Base-by-base conservation (phyloP, 2,888 invertebrate genomes). In the Lasioglossum zephyrum region DNA sequence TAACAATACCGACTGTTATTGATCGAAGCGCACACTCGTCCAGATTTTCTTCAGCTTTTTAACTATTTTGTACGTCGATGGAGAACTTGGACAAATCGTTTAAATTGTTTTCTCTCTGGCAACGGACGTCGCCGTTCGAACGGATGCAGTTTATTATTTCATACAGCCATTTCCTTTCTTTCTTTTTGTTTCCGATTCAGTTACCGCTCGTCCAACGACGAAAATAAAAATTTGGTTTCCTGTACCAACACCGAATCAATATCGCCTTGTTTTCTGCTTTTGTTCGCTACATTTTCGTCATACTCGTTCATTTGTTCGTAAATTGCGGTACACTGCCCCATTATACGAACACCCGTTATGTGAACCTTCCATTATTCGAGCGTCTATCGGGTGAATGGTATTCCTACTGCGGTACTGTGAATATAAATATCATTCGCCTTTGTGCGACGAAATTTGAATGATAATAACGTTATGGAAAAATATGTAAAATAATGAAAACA, bases 1-100 rank as follows among this genome's bases (percentile, higher is more conserved):
- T 73, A 70, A 70, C 70, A 44, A 70, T 70, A n/a, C 26, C 44
- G 72, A 26, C 44, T 44, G 72, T 13, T 70, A n/a, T 44, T 26
- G 44, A 72, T 72, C 72, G 44, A n/a, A 0, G 63, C 11, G 66
- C 11, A 3, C 18, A 66, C 18, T 18, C 18, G 18, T 36, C 26
- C 60, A 66, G 66, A 66, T 66, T 66, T 31, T 18, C 66, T 36
- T 36, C 16, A 36, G 31, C 18, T 36, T 36, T 60, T 60, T 26
- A 60, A 60, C 60, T 26, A 60, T 60, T 60, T 60, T 11, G 13
- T 60, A n/a, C 60, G 13, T 60, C 26, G 26, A 11, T 16, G 2
- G 16, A 26, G 60, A 11, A 60, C 4, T 60, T 26, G 13, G 26
- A n/a, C 60, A 31, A 60, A 31, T 60, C 60, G 26, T 26, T 60